Evolutionary conservation across 2,888 invertebrate species (phyloP), one percentile per base, ranked within the genome.

Genomic region (Eupithecia centaureata): DNA sequence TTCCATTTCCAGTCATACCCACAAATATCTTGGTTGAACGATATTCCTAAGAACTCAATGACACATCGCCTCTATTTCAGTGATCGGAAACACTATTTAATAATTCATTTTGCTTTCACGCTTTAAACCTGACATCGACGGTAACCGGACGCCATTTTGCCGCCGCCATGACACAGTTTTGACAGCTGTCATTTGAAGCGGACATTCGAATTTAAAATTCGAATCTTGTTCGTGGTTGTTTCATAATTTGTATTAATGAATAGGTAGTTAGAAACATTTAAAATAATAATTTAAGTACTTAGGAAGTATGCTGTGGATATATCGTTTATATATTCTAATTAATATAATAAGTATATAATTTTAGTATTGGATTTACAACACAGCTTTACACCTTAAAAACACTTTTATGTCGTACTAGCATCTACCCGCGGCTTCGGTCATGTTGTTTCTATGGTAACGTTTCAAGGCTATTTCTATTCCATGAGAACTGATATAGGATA

Each of bases 101-200:
- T 83, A 86, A 84, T 79, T 87, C 83, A 86, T 87, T 89, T 90
- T 87, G 88, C 83, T 77, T 77, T 88, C 89, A 89, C 88, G 89
- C 83, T 82, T 75, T 78, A 86, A 84, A 79, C 82, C 70, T 76
- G 77, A 84, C 89, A 88, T 82, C 81, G 90, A 86, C 90, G 84
- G 92, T 90, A 91, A 92, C 92, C 91, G 91, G 91, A 92, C 91
- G 92, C 92, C 88, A 86, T 86, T 82, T 86, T 87, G 87, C 86
- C 47, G 82, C 67, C 81, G 87, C 87, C 87, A 86, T 90, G 88
- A 90, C 90, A 84, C 84, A 86, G 88, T 85, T 90, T 88, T 92
- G 92, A 92, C 92, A 92, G 90, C 91, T 92, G 92, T 92, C 92
- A 92, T 79, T 86, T 82, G 82, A 78, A 82, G 82, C 85, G 87